Evolutionary conservation across 2,113 vertebrate genomes (phyloP), one percentile per base, ranked within the genome.

Genomic region (Caloenas nicobarica): DNA sequence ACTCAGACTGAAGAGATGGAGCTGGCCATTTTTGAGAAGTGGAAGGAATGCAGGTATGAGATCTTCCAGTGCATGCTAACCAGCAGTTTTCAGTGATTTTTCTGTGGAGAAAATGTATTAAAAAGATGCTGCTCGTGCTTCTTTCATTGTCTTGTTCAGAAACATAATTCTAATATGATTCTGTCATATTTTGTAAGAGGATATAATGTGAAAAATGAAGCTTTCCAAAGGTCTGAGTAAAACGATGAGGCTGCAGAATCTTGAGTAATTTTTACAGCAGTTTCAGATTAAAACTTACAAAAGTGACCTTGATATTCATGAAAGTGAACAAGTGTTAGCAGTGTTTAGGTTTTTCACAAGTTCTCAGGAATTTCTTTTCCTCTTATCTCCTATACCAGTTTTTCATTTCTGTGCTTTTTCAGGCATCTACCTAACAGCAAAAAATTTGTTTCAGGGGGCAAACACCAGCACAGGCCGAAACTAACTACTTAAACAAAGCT

Each of bases 401-500:
- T 81, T 81, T 69, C 28, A 57, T 84, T 93, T 77, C 29, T 85
- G 7, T 72, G 29, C 38, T 88, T 95, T 91, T 81, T 80, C 46
- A 83, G 60, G 5, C 87, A 70, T 40, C 31, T 54, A 2, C 24
- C 89, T 95, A 97, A 88, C 70, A 68, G 53, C 38, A 92, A 77
- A 87, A 89, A 56, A 66, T 92, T 74, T 95, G 21, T 89, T 98
- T 91, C 98, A 99, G 99, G 97, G 99, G 99, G 33, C 99, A 99
- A 97, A 99, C 98, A 51, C 99, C 99, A 66, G 98, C 99, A 16
- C 99, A 99, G 89, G 99, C 99, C 82, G 99, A 99, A 98, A 99
- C 99, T 33, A 99, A 99, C 98, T 99, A 99, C 96, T 97, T 99
- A 95, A 99, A 99, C 96, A 99, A 99, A 98, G 99, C 99, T 90